These are phyloP conservation scores for Fopius arisanus DNA, from an alignment of 1,140 invertebrate genomes.

Conservation along the genomic window DNA sequence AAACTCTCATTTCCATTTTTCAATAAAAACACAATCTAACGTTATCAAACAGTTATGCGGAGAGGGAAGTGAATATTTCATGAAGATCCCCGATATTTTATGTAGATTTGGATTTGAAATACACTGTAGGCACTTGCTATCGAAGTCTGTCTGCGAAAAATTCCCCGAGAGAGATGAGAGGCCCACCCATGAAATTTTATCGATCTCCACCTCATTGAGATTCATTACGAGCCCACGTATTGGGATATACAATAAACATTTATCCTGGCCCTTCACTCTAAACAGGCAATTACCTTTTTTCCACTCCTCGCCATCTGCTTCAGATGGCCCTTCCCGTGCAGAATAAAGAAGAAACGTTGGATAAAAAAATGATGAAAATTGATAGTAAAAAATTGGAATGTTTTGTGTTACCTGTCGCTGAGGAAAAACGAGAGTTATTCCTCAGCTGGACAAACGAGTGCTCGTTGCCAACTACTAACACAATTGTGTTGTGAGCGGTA, in stretches of 20 bases:
- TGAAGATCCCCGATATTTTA: neutral
- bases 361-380: neutral
- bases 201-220: slow-evolving; percentile 1
- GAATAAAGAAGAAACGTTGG: neutral
- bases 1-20: neutral
- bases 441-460: neutral
- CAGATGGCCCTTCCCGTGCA: neutral
- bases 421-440: neutral
- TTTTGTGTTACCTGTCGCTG: neutral
- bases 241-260: slow-evolving; percentile 8
- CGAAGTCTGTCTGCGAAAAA: neutral
- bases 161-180: neutral
- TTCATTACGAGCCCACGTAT: neutral
- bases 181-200: slow-evolving; percentile 13
- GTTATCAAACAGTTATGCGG: neutral
- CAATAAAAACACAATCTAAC: neutral
- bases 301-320: neutral
- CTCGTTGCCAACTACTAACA: neutral
- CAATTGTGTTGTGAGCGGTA: neutral
- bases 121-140: slow-evolving; percentile 2
- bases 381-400: neutral
- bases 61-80: neutral
- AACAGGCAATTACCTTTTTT: neutral
- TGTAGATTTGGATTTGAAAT: neutral
- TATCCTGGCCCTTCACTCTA: neutral